Evolutionary conservation across 92 coral and sea anemone genomes (phyloP).

Genomic region (Micromussa lordhowensis): DNA sequence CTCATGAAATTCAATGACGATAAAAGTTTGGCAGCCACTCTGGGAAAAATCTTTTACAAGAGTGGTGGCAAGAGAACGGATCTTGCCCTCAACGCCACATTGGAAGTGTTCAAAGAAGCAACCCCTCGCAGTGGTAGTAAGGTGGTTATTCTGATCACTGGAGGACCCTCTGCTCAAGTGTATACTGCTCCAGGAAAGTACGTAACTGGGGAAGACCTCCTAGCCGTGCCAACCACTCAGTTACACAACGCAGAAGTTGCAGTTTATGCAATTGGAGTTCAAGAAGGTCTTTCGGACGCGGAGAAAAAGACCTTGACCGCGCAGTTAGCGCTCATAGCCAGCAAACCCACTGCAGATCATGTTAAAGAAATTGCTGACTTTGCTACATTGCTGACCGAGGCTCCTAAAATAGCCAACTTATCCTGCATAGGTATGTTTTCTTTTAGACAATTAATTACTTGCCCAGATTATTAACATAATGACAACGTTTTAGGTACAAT

Average conservation of each 20-base stretch:
- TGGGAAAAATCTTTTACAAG: slow-evolving; percentile 80
- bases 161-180: slow-evolving; percentile 84
- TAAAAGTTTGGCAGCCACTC: slow-evolving; percentile 64
- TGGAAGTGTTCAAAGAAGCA: slow-evolving; percentile 80
- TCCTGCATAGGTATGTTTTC: slow-evolving; percentile 75
- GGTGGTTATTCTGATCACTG: slow-evolving; percentile 76
- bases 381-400: slow-evolving; percentile 53
- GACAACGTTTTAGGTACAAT: not conserved
- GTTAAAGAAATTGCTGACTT: slow-evolving; percentile 62
- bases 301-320: slow-evolving; percentile 57
- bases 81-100: slow-evolving; percentile 78
- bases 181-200: slow-evolving; percentile 62
- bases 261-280: slow-evolving; percentile 69
- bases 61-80: slow-evolving; percentile 93
- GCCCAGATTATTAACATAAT: not conserved
- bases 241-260: slow-evolving; percentile 65
- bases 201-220: slow-evolving; percentile 69
- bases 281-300: slow-evolving; percentile 58
- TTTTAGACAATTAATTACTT: not conserved
- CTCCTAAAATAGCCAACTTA: slow-evolving; percentile 72
- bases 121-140: slow-evolving; percentile 78
- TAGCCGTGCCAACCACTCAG: slow-evolving; percentile 54
- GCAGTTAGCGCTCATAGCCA: slow-evolving; percentile 66
- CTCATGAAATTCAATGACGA: slow-evolving; percentile 68
- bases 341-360: slow-evolving; percentile 69